Percentiles rank a stretch among this genome's conserved stretches.
Conservation (phyloP, 2,113 vertebrate genomes). For the Mohoua ochrocephala region DNA sequence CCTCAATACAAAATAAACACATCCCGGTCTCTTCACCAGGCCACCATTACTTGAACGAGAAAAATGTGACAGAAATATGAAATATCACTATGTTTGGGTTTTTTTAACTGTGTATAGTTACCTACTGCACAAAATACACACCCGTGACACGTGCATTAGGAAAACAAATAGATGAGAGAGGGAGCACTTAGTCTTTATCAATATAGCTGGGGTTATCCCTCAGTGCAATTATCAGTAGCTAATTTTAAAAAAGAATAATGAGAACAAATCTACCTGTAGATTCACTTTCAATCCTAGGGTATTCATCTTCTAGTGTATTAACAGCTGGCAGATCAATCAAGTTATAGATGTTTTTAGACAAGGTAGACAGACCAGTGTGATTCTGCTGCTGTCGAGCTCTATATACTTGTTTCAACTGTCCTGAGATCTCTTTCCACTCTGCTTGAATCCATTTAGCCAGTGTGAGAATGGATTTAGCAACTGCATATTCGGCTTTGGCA, state of each 20-base stretch:
- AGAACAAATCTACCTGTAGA: conserved; percentile 82
- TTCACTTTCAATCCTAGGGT: conserved; percentile 86
- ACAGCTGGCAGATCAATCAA: conserved; percentile 82
- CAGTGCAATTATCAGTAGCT: neutral
- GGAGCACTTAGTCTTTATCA: neutral
- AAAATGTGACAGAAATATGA: neutral
- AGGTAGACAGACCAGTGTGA: conserved; percentile 72
- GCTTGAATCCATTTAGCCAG: conserved; percentile 95
- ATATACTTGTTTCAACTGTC: conserved; percentile 91
- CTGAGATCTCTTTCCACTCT: conserved; percentile 97
- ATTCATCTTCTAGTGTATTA: conserved; percentile 81
- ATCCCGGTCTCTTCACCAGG: neutral
- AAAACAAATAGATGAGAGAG: neutral
- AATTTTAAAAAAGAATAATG: neutral
- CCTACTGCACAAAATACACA: neutral
- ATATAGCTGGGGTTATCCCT: neutral
- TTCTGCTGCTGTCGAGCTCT: conserved; percentile 79
- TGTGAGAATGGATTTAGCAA: conserved; percentile 92
- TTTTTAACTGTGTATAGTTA: neutral
- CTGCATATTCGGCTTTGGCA: conserved; percentile 90
- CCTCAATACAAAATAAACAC: neutral
- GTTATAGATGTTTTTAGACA: conserved; percentile 85
- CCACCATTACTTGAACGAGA: neutral
- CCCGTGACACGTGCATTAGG: neutral
- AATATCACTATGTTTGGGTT: neutral